Evolutionary conservation across 2,888 invertebrate genomes (phyloP).

Genomic region (Zhengitettix transpicula): DNA sequence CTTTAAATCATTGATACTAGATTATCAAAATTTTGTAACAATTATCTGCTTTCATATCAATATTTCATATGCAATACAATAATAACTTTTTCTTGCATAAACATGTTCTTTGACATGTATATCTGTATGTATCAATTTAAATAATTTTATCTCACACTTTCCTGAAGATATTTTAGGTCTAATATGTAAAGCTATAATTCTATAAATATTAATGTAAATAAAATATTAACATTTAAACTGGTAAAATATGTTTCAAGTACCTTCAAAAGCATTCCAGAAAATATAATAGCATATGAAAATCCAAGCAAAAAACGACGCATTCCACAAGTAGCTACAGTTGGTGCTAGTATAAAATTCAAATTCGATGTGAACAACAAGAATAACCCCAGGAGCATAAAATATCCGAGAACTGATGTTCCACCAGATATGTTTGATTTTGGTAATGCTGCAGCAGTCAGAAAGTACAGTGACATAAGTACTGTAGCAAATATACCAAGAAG

Average conservation of each 20-base stretch:
- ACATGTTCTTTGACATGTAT: no score
- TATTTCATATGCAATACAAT: no score
- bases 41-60: no score
- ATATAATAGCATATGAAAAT: conserved; percentile 25
- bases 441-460: conserved; percentile 10
- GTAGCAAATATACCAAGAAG: conserved; percentile 10
- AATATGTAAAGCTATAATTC: no score
- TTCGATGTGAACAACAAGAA: conserved; percentile 23
- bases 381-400: conserved; percentile 26
- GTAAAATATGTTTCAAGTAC: conserved; percentile 10
- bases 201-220: no score
- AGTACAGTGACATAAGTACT: conserved; percentile 9
- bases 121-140: no score
- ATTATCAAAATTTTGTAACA: no score
- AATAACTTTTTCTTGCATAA: no score
- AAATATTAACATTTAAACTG: no score
- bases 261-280: conserved; percentile 25
- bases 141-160: no score
- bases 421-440: conserved; percentile 9
- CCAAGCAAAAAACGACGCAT: conserved; percentile 27
- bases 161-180: no score
- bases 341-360: conserved; percentile 14
- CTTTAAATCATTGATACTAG: no score
- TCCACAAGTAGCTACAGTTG: conserved; percentile 23
- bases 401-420: conserved; percentile 23